These are phyloP conservation scores for Odontomyia ornata DNA, from an alignment of 2,888 invertebrate genomes.

Conservation along the genomic window DNA sequence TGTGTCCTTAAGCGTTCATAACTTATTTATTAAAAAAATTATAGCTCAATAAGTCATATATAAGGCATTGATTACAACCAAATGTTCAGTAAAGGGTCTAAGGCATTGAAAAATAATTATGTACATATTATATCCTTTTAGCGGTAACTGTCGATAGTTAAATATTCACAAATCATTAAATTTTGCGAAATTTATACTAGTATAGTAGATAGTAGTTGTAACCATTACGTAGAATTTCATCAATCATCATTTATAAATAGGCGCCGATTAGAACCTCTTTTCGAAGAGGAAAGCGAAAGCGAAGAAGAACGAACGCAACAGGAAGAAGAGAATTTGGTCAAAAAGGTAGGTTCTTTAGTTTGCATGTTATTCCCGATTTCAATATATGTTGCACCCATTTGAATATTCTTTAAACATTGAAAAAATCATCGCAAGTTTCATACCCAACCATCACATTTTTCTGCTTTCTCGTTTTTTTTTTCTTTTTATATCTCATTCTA, in stretches of 20 bases:
- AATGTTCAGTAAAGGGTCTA: too few relatives aligned
- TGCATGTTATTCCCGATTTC: constrained; percentile 41
- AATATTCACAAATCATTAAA: too few relatives aligned
- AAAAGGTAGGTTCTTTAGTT: constrained; percentile 53
- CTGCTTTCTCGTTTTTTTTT: constrained; percentile 51
- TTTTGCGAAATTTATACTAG: too few relatives aligned
- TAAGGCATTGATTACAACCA: too few relatives aligned
- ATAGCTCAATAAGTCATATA: too few relatives aligned
- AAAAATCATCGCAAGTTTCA: constrained; percentile 29
- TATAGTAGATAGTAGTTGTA: background rate
- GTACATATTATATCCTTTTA: too few relatives aligned
- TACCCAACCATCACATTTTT: constrained; percentile 47
- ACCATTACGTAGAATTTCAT: constrained; percentile 27
- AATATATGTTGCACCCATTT: background rate
- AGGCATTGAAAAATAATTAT: too few relatives aligned
- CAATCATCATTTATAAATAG: constrained; percentile 61
- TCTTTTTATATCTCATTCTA: constrained; percentile 54
- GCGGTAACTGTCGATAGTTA: too few relatives aligned
- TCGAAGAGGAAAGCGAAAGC: constrained; percentile 84
- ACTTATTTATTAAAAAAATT: too few relatives aligned
- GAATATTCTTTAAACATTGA: background rate
- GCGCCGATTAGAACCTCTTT: constrained; percentile 80
- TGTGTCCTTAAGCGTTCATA: too few relatives aligned
- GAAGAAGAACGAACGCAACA: constrained; percentile 65
- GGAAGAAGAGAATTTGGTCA: constrained; percentile 61